Conservation (phyloP, 1,140 invertebrate species). For the Laupala kohalensis region DNA sequence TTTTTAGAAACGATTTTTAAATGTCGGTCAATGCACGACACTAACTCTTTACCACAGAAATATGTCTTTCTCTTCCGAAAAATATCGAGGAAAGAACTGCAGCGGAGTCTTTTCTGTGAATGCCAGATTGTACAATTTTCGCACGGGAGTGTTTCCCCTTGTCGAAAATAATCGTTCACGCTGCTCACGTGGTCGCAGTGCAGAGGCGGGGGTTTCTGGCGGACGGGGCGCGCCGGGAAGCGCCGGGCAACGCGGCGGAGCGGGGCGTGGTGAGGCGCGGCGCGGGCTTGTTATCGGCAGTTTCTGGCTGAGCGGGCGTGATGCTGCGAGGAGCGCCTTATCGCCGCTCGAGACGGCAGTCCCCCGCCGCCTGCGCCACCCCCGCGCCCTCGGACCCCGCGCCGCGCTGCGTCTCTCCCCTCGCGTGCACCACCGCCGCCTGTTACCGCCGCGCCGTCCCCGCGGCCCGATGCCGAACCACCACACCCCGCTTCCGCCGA, state of each 20-base stretch:
- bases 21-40: too few species aligned
- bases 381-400: neutral
- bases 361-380: neutral
- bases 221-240: too few species aligned
- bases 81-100: too few species aligned
- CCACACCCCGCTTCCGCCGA: neutral
- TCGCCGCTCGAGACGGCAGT: conserved; percentile 1
- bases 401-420: neutral
- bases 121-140: neutral
- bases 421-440: neutral
- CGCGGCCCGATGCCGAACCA: too few species aligned
- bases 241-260: neutral
- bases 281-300: conserved; percentile 7
- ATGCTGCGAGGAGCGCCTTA: neutral
- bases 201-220: too few species aligned
- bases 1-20: too few species aligned
- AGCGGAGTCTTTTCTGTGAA: neutral
- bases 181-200: neutral
- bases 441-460: neutral
- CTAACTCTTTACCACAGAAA: too few species aligned
- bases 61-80: too few species aligned
- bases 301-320: conserved; percentile 11
- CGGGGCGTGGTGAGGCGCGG: too few species aligned
- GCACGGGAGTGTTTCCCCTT: neutral
- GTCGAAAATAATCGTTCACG: neutral